Base-by-base conservation (phyloP, 2,888 invertebrate genomes). In the Mimumesa dahlbomi region DNA sequence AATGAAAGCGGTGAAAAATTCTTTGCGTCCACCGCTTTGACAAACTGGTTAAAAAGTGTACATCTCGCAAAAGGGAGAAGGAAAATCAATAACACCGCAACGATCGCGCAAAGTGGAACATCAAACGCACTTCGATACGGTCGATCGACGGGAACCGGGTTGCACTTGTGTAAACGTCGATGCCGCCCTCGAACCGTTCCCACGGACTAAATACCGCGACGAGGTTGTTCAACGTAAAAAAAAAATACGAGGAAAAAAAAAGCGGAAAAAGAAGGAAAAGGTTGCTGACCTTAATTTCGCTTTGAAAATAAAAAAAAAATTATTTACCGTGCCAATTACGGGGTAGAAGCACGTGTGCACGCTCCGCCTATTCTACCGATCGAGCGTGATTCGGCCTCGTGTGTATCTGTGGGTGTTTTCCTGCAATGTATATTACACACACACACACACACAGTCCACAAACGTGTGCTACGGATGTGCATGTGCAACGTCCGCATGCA, bases 231-330 rank as follows among this genome's bases (percentile, higher is more conserved):
- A 21, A 38, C 21, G 7, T 16, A 14, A 5, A 36, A 21, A 36
- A 22, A 36, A 46, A 36, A 31, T 31, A 53, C 16, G n/a, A 48
- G 36, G 19, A 75, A 58, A 36, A 63, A 54, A 59, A 42, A 21
- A 57, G 53, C 48, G 16, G 14, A 43, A 43, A 14, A 52, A 46
- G 29, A 52, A 7, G 13, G 16, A 4, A 36, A 42, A 36, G 45
- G 11, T 11, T 6, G 48, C 43, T 61, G 64, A 69, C 76, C 77
- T 75, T 73, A 79, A 79, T 77, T 69, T 66, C 57, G 54, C 21
- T 29, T 58, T 36, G 63, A 59, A 49, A 73, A n/a, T n/a, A n/a
- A n/a, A n/a, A n/a, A n/a, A n/a, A n/a, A n/a, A 79, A 79, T 75
- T 61, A 53, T 50, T 63, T 14, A 49, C 18, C 18, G 40, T 56